phyloP scores from a whole-genome alignment of 2,113 vertebrate species.

The Entelurus aequoreus region DNA sequence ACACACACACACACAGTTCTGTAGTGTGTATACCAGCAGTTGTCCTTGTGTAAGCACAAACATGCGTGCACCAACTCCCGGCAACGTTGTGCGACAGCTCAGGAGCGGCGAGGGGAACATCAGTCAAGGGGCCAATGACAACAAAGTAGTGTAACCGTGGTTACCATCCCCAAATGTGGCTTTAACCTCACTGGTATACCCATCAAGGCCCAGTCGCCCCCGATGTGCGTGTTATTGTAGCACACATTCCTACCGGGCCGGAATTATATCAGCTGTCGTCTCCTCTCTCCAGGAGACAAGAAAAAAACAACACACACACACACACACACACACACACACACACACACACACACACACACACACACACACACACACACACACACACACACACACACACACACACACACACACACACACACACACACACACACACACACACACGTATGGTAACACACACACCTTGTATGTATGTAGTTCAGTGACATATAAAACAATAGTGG shows the following conservation, averaged over 20 bases:
- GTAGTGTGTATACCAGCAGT: slow-evolving; percentile 18
- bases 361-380: slow-evolving; percentile 6
- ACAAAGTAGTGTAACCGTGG: slow-evolving; percentile 28
- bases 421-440: slow-evolving; percentile 2
- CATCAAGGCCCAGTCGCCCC: slow-evolving; percentile 40
- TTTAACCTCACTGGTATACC: slow-evolving; percentile 45
- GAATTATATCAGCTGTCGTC: slow-evolving; percentile 66
- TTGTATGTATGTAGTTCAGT: slow-evolving; percentile 38
- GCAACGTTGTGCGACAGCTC: neutral
- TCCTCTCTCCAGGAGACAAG: slow-evolving; percentile 38
- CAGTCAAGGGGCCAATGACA: slow-evolving; percentile 5
- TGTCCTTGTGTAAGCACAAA: slow-evolving; percentile 17
- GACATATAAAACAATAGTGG: neutral
- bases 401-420: neutral
- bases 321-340: slow-evolving; percentile 6
- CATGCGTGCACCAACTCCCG: slow-evolving; percentile 12
- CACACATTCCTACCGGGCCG: slow-evolving; percentile 62
- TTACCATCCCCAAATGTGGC: slow-evolving; percentile 49
- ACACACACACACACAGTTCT: slow-evolving; percentile 13
- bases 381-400: slow-evolving; percentile 18
- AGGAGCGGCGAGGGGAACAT: neutral
- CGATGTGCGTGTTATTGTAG: slow-evolving; percentile 54
- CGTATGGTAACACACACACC: slow-evolving; percentile 31
- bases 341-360: slow-evolving; percentile 18
- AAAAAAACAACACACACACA: neutral